phyloP scores from a whole-genome alignment of 2,797 vertebrate genomes.

The Melanotaenia parkinsoni region DNA sequence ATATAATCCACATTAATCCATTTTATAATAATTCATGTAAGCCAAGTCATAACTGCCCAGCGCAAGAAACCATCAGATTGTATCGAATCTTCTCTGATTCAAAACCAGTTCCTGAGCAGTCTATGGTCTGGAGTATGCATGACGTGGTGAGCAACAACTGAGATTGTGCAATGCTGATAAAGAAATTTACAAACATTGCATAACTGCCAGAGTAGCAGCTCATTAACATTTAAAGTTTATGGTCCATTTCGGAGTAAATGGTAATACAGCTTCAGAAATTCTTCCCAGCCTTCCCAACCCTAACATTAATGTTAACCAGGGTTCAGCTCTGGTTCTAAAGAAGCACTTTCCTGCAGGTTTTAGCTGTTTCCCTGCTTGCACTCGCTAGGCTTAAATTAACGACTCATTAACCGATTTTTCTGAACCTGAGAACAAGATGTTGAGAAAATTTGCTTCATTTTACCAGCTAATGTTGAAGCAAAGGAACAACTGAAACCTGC shows the following conservation, averaged over 20 bases:
- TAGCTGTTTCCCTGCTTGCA: too few relatives aligned
- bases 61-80: too few relatives aligned
- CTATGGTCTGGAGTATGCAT: too few relatives aligned
- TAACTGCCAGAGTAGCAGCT: not conserved
- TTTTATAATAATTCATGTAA: not conserved
- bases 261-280: not conserved
- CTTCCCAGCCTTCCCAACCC: not conserved
- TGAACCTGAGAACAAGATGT: not conserved
- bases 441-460: not conserved
- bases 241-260: not conserved
- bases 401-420: too few relatives aligned
- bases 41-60: not conserved
- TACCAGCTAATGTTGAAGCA: too few relatives aligned
- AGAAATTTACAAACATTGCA: not conserved
- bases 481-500: too few relatives aligned
- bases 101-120: too few relatives aligned
- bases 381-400: too few relatives aligned
- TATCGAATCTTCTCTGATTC: too few relatives aligned
- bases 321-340: too few relatives aligned
- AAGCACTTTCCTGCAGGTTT: too few relatives aligned
- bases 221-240: not conserved
- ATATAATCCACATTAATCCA: not conserved
- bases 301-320: not conserved
- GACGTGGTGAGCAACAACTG: too few relatives aligned
- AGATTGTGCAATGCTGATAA: not conserved